Evolutionary conservation across 2,113 vertebrate species (phyloP).

Genomic region (Jaculus jaculus): DNA sequence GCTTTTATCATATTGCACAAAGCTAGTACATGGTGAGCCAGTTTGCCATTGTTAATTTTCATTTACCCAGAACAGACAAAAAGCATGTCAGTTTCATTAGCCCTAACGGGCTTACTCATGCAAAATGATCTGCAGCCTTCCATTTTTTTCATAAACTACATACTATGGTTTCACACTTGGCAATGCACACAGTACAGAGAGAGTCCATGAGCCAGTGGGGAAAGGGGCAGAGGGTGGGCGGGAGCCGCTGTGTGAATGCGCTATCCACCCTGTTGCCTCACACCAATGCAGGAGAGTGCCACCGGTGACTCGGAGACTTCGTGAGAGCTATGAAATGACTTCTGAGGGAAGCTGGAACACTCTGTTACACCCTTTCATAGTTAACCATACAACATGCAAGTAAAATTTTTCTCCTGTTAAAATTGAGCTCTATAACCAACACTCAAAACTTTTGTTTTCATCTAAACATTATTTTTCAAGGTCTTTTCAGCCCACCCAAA

Average conservation of each 20-base stretch:
- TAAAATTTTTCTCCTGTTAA: slow-evolving; percentile 24
- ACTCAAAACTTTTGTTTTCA: neutral
- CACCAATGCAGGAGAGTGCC: slow-evolving; percentile 39
- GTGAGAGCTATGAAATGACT: slow-evolving; percentile 58
- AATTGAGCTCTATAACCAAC: slow-evolving; percentile 21
- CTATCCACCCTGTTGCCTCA: slow-evolving; percentile 41
- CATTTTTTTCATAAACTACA: slow-evolving; percentile 65
- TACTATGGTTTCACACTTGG: slow-evolving; percentile 53
- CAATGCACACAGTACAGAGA: slow-evolving; percentile 68
- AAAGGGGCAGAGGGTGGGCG: neutral
- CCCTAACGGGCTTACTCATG: slow-evolving; percentile 72
- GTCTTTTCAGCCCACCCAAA: neutral
- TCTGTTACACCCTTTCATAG: slow-evolving; percentile 36
- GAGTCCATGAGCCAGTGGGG: slow-evolving; percentile 27
- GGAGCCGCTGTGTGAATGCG: slow-evolving; percentile 19
- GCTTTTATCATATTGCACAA: slow-evolving; percentile 90
- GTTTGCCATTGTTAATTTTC: slow-evolving; percentile 75
- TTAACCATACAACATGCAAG: slow-evolving; percentile 65
- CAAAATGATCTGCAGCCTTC: slow-evolving; percentile 76
- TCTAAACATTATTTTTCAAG: slow-evolving; percentile 35
- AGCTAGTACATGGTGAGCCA: slow-evolving; percentile 86
- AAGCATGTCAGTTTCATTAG: slow-evolving; percentile 75
- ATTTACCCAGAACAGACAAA: slow-evolving; percentile 81
- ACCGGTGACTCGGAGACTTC: slow-evolving; percentile 32
- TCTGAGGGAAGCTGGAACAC: slow-evolving; percentile 39